Evolutionary conservation across 1,140 invertebrate genomes (phyloP), one percentile per base, ranked within the genome.

Genomic region (Caerostris extrusa): DNA sequence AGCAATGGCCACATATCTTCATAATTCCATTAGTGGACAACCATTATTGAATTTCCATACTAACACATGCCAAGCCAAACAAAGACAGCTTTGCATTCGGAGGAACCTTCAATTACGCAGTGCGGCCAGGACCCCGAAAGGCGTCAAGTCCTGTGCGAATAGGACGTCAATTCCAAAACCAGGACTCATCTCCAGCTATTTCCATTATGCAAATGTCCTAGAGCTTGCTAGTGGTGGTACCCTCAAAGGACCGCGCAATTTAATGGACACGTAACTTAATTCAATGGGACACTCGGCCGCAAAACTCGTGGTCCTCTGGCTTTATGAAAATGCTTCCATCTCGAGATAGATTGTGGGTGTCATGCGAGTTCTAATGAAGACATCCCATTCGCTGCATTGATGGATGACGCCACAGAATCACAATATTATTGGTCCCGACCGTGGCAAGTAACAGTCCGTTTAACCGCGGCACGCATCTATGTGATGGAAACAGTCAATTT

Each of bases 211-310:
- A 83, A 58, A 83, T 83, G n/a, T 58, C 53, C 82, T 58, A 34
- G 14, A 56, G 14, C 56, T 14, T 57, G 34, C 34, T 34, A 34
- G 34, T 34, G 34, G 8, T 53, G 19, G 19, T 77, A 77, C 10
- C 34, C 69, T 77, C 69, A 77, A 77, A 77, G 69, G 69, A 34
- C 82, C 82, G 14, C 82, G 8, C 56, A 83, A 83, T 58, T 58
- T 83, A 83, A 83, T 83, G 82, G 82, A 83, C 82, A 10, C 82
- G 14, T 83, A 83, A 83, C 82, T 83, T 83, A 83, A 83, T 83
- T 83, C 82, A 83, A 83, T 83, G 34, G 82, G 56, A 77, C 69
- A 77, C 69, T 71, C 56, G 82, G 82, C 82, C 55, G 82, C 82
- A 83, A 83, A 83, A 83, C 34, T 56, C 82, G 55, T 17, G 19